These are phyloP conservation scores for Torymus tubicola DNA, from an alignment of 2,888 invertebrate species.

Conservation along the genomic window DNA sequence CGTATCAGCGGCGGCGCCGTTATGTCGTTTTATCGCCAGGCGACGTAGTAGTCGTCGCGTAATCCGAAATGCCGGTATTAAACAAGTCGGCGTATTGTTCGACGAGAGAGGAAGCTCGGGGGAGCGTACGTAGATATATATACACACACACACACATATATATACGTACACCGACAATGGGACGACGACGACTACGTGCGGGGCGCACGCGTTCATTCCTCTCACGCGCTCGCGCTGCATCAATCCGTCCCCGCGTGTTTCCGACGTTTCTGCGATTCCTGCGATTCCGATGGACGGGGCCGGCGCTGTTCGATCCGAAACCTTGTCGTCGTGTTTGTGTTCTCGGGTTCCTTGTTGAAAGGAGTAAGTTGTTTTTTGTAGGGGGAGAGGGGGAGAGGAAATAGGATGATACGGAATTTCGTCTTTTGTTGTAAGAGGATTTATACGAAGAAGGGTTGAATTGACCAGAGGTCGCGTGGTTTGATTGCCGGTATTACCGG, in stretches of 20 bases:
- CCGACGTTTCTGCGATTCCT: constrained; percentile 50
- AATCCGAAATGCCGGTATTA: constrained; percentile 37
- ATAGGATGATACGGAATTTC: too few relatives aligned
- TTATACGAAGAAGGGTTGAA: too few relatives aligned
- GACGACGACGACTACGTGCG: constrained; percentile 1
- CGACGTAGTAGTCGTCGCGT: too few relatives aligned
- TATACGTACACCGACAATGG: constrained; percentile 20
- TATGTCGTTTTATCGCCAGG: too few relatives aligned
- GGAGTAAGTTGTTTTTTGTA: too few relatives aligned
- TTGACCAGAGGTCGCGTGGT: too few relatives aligned
- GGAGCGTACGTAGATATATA: not conserved
- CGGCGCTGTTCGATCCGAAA: not conserved
- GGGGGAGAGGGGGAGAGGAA: too few relatives aligned
- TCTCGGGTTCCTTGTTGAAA: not conserved
- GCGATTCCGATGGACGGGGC: constrained; percentile 10
- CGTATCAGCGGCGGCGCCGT: too few relatives aligned
- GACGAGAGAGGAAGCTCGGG: constrained; percentile 2
- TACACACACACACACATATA: constrained; percentile 2
- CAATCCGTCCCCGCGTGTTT: constrained; percentile 34
- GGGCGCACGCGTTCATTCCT: constrained; percentile 49
- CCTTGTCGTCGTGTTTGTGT: not conserved
- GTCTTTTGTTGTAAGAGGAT: too few relatives aligned
- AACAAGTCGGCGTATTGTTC: constrained; percentile 45
- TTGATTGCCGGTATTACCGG: too few relatives aligned
- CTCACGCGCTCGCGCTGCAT: constrained; percentile 45